Conservation (phyloP, 2,797 vertebrate species). For the Sardinella longiceps region DNA sequence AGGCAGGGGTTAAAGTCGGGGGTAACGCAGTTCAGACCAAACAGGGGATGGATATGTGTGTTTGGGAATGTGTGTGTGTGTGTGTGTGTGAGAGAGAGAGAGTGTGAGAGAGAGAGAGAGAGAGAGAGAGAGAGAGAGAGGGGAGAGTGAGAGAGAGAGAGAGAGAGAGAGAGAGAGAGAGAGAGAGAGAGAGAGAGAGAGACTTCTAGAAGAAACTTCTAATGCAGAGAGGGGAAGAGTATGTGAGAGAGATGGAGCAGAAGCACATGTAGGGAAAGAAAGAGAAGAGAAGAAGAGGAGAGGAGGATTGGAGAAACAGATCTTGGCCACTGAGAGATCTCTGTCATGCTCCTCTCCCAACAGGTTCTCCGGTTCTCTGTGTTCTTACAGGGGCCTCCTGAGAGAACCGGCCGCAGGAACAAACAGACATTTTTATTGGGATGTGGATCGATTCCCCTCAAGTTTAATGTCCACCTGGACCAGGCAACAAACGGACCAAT, state of each 20-base stretch:
- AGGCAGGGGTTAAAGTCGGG: no score
- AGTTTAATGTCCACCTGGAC: conserved; percentile 45
- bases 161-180: no score
- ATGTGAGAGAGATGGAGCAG: no score
- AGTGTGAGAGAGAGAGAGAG: conserved; percentile 37
- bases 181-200: no score
- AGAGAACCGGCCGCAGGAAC: not conserved
- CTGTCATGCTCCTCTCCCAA: not conserved
- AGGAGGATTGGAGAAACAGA: not conserved
- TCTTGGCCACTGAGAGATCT: not conserved
- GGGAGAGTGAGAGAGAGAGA: not conserved
- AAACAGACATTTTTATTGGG: conserved; percentile 54
- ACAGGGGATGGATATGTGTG: no score
- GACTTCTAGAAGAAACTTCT: not conserved
- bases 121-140: not conserved
- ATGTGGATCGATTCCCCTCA: conserved; percentile 50
- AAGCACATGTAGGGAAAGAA: no score
- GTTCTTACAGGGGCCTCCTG: not conserved
- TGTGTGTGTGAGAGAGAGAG: conserved; percentile 33
- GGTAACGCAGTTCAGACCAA: no score
- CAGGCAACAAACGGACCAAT: conserved; percentile 41
- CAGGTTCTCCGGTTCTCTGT: not conserved
- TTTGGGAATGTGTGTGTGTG: no score
- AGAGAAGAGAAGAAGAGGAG: no score
- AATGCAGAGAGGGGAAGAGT: no score